Percentiles rank a stretch among this genome's conserved stretches.
These are phyloP conservation scores for Acipenser ruthenus DNA, from an alignment of 2,797 vertebrate genomes.

Conservation along the genomic window DNA sequence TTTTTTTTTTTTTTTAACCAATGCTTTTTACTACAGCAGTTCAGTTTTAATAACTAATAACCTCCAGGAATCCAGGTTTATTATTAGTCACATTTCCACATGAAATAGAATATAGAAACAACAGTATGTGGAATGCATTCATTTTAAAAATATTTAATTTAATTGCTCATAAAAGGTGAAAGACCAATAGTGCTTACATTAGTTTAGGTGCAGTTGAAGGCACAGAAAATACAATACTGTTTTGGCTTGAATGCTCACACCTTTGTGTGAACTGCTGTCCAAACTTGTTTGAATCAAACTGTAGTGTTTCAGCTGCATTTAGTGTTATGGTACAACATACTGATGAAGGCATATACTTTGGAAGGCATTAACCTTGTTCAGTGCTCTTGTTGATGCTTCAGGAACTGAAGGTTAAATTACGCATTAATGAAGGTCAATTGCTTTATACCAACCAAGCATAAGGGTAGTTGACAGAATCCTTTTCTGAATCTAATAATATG, in stretches of 20 bases:
- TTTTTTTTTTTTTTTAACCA: background rate
- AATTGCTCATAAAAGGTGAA: too few relatives aligned
- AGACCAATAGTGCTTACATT: too few relatives aligned
- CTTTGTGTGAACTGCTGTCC: too few relatives aligned
- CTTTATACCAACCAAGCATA: background rate
- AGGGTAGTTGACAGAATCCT: background rate
- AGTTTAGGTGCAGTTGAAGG: background rate
- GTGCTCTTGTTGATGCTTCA: background rate
- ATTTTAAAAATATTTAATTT: too few relatives aligned
- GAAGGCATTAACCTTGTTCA: background rate
- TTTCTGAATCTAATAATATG: background rate
- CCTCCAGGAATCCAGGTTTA: background rate
- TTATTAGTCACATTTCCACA: background rate
- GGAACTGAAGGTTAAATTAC: background rate
- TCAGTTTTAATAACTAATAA: background rate
- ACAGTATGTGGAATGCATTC: too few relatives aligned
- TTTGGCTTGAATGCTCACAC: too few relatives aligned
- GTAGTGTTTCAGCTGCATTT: too few relatives aligned
- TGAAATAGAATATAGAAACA: background rate
- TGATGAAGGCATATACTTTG: background rate
- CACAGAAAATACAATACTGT: background rate
- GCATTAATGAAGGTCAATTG: background rate
- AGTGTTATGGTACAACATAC: background rate
- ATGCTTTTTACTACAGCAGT: too few relatives aligned
- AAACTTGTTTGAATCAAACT: too few relatives aligned